phyloP scores from a whole-genome alignment of 2,888 invertebrate species.

The Chrysolina americana region DNA sequence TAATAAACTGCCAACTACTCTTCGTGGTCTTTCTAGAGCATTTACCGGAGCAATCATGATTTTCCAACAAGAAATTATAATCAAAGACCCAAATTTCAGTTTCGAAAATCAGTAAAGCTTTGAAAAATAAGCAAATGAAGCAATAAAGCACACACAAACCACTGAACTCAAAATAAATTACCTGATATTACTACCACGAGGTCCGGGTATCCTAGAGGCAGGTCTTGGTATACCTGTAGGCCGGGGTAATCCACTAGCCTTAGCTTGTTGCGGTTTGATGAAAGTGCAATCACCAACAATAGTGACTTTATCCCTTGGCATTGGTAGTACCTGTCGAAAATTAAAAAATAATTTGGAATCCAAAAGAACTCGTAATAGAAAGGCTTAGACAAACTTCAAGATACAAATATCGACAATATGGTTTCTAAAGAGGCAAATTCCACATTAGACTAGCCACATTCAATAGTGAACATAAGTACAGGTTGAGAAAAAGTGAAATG shows the following conservation, averaged over 20 bases:
- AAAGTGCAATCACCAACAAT: conserved; percentile 47
- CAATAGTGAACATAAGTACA: no score
- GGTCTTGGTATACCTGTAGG: conserved; percentile 66
- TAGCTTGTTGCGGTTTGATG: conserved; percentile 55
- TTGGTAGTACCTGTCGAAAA: conserved; percentile 43
- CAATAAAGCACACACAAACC: conserved; percentile 2
- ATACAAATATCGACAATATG: no score
- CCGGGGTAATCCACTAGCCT: conserved; percentile 65
- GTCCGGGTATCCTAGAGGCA: conserved; percentile 65
- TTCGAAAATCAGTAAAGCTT: not conserved
- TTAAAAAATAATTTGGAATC: conserved; percentile 19
- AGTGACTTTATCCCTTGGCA: conserved; percentile 46
- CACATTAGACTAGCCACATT: no score
- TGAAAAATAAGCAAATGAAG: not conserved
- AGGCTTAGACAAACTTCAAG: no score
- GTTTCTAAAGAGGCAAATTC: no score
- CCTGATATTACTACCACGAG: conserved; percentile 56
- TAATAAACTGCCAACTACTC: not conserved
- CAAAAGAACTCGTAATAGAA: not conserved
- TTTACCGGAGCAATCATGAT: not conserved
- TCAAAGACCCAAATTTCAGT: not conserved
- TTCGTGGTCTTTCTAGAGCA: no score
- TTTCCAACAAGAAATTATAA: not conserved
- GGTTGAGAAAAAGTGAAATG: no score
- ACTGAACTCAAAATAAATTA: conserved; percentile 35